Evolutionary conservation across 2,888 invertebrate species (phyloP).

Genomic region (Mythimna pallens): DNA sequence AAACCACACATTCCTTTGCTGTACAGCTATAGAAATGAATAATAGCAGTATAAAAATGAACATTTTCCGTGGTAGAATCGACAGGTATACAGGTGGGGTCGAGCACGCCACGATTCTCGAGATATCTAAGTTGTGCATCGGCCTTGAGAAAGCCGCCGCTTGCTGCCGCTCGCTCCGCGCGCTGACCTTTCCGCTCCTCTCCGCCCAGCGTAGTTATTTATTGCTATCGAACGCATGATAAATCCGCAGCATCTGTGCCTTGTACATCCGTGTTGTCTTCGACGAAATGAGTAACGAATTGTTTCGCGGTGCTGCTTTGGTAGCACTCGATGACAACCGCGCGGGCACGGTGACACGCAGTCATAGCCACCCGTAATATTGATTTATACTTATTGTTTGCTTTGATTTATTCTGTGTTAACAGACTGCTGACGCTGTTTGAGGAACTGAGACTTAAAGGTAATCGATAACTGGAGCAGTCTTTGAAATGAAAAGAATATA

Average conservation of each 20-base stretch:
- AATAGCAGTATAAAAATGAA: constrained; percentile 52
- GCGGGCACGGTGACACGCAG: constrained; percentile 54
- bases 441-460: constrained; percentile 20
- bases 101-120: constrained; percentile 75
- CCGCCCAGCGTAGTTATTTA: constrained; percentile 81
- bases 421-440: constrained; percentile 19
- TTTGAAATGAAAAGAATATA: constrained; percentile 14
- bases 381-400: constrained; percentile 51
- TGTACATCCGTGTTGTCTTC: constrained; percentile 83
- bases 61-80: constrained; percentile 65
- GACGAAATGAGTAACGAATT: constrained; percentile 73
- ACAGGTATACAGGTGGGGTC: constrained; percentile 81
- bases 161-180: constrained; percentile 72
- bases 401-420: constrained; percentile 47
- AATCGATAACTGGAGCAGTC: constrained; percentile 10
- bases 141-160: constrained; percentile 82
- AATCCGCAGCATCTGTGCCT: constrained; percentile 80
- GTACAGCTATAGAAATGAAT: constrained; percentile 48
- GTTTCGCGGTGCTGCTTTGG: constrained; percentile 70
- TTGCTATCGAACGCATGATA: constrained; percentile 79
- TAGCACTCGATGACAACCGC: constrained; percentile 64
- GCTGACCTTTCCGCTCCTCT: constrained; percentile 81
- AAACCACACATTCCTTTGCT: constrained; percentile 42
- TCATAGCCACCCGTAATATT: constrained; percentile 51
- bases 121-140: constrained; percentile 84